Evolutionary conservation across 2,888 invertebrate species (phyloP).

Genomic region (Eremobia ochroleuca): DNA sequence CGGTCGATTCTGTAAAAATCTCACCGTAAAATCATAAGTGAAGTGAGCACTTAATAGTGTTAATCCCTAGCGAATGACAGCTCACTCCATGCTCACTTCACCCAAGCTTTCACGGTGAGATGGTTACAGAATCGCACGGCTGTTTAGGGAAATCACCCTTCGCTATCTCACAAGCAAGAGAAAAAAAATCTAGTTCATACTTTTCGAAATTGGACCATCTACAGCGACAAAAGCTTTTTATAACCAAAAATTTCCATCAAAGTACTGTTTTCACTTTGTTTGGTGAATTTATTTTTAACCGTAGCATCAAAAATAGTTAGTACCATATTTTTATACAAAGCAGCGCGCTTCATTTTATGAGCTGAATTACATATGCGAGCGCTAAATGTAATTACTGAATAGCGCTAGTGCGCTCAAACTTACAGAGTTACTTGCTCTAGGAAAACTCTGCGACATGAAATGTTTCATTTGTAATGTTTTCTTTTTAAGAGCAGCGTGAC

Average conservation of each 20-base stretch:
- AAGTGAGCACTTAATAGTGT: no score
- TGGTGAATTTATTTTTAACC: constrained; percentile 22
- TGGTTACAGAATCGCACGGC: no score
- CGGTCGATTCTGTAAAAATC: no score
- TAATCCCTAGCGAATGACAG: no score
- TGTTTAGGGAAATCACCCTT: neutral
- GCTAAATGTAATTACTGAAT: constrained; percentile 51
- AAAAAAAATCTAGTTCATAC: neutral
- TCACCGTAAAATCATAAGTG: no score
- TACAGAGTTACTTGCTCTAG: constrained; percentile 22
- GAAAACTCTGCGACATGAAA: constrained; percentile 36
- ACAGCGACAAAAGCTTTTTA: constrained; percentile 7
- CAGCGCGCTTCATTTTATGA: constrained; percentile 42
- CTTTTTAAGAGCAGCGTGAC: neutral
- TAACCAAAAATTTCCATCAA: constrained; percentile 11
- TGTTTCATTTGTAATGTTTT: constrained; percentile 19
- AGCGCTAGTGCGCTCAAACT: constrained; percentile 37
- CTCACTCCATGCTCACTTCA: no score
- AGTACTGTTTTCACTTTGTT: constrained; percentile 33
- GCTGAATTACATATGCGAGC: constrained; percentile 34
- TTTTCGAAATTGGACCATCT: constrained; percentile 20
- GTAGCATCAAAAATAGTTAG: constrained; percentile 43
- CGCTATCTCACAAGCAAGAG: neutral
- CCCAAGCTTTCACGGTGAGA: no score
- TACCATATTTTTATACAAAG: constrained; percentile 50